Evolutionary conservation across 2,113 vertebrate species (phyloP).

Genomic region (Gasterosteus aculeatus): DNA sequence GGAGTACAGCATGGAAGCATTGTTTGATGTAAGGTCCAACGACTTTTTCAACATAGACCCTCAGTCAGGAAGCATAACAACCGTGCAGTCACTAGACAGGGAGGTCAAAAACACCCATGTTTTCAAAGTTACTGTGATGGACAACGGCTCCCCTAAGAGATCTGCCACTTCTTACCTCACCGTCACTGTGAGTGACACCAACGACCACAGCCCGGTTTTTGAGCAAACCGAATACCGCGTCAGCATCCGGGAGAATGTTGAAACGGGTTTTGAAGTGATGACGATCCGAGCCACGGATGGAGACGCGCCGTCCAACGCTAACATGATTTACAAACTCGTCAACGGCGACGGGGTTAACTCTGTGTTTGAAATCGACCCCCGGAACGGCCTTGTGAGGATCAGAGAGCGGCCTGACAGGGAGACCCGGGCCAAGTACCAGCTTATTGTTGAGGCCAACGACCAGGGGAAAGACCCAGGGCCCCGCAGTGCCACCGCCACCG

Average conservation of each 20-base stretch:
- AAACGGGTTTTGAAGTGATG: slow-evolving; percentile 94
- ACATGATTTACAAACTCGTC: slow-evolving; percentile 93
- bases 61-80: slow-evolving; percentile 86
- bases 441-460: slow-evolving; percentile 95
- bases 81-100: slow-evolving; percentile 87
- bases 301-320: slow-evolving; percentile 92
- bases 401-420: slow-evolving; percentile 88
- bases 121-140: slow-evolving; percentile 88
- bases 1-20: slow-evolving; percentile 91
- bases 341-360: slow-evolving; percentile 79
- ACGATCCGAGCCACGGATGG: slow-evolving; percentile 93
- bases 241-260: slow-evolving; percentile 91
- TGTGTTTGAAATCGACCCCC: slow-evolving; percentile 90
- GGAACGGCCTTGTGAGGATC: slow-evolving; percentile 91
- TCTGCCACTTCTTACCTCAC: slow-evolving; percentile 88
- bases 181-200: slow-evolving; percentile 93
- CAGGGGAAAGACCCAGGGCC: slow-evolving; percentile 93
- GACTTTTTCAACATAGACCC: slow-evolving; percentile 90
- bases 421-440: slow-evolving; percentile 83
- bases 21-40: slow-evolving; percentile 91
- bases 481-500: slow-evolving; percentile 89
- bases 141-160: slow-evolving; percentile 85
- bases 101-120: slow-evolving; percentile 95
- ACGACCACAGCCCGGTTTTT: slow-evolving; percentile 91
- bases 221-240: slow-evolving; percentile 92